Evolutionary conservation across 92 coral and sea anemone genomes (phyloP), one percentile per base, ranked within the genome.

Genomic region (Bergia sp.): DNA sequence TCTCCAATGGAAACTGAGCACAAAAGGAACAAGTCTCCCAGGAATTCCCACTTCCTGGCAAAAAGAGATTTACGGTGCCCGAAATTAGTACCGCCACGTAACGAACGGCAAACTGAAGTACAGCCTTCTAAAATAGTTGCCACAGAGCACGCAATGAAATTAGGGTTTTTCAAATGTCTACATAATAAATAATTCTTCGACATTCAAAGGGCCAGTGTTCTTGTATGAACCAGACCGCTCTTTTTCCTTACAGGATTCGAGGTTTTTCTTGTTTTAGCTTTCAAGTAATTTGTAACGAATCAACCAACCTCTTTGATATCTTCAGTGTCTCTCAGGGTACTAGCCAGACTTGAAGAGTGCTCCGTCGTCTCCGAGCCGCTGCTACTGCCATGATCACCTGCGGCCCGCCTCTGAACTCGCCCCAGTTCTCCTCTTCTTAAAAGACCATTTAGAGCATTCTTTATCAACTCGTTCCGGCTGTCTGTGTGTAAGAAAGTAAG

Each of bases 391-490:
- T 82, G 85, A 7, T 87, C 87, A 18, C 73, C 81, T 20, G 81
- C 71, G 37, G 87, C 88, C 74, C 64, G 80, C 79, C 53, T 80
- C 81, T 66, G 73, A 45, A 42, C 77, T 85, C 57, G 91, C 2
- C 88, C 90, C 38, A 75, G 82, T 29, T 89, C 93, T 76, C 94
- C 95, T 80, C 91, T 86, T 77, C 89, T 78, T 74, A 95, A 94
- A 23, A 95, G 89, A 41, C 96, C 96, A 49, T 89, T 89, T 3
- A 95, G 88, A 10, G 98, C 98, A 42, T 80, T 89, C 15, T 93
- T 92, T 50, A 93, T 87, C 61, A 93, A 85, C 82, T 93, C 94
- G 76, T 95, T 95, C 75, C 94, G 98, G 85, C 96, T 95, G 79
- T 95, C 98, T 95, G 88, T 67, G 73, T 50, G 69, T 10, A 37